phyloP scores from a whole-genome alignment of 2,888 invertebrate genomes.

The Platycheirus albimanus region DNA sequence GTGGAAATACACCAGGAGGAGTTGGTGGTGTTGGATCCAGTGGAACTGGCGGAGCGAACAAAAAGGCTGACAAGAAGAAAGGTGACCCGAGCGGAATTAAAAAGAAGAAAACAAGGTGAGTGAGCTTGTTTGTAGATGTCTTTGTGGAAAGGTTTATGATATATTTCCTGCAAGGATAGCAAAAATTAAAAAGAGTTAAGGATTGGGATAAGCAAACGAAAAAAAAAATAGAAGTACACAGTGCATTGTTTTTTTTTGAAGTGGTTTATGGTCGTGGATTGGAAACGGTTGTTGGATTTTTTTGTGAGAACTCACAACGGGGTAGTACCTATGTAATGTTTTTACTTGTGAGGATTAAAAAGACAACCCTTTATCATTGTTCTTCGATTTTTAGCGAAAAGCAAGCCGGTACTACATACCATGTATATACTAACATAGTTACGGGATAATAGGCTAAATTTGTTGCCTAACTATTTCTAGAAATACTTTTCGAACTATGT shows the following conservation, averaged over 20 bases:
- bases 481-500: slow-evolving; percentile 10
- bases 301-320: slow-evolving; percentile 50
- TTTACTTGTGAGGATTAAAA: slow-evolving; percentile 37
- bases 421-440: neutral
- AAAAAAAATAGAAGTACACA: neutral
- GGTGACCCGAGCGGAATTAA: slow-evolving; percentile 93
- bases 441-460: neutral
- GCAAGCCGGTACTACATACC: no score
- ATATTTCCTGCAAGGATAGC: slow-evolving; percentile 69
- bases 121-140: slow-evolving; percentile 54
- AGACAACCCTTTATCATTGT: slow-evolving; percentile 33
- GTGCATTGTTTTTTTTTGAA: slow-evolving; percentile 38
- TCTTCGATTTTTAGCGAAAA: neutral
- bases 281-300: slow-evolving; percentile 31
- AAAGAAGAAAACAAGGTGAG: slow-evolving; percentile 95
- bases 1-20: slow-evolving; percentile 57
- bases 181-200: slow-evolving; percentile 47
- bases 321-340: slow-evolving; percentile 26
- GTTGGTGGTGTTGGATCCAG: slow-evolving; percentile 32
- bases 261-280: slow-evolving; percentile 54
- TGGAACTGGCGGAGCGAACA: slow-evolving; percentile 82
- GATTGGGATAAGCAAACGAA: slow-evolving; percentile 37
- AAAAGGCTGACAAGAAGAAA: slow-evolving; percentile 91
- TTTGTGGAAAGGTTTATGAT: slow-evolving; percentile 72
- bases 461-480: neutral